Base-by-base conservation (phyloP, 2,113 vertebrate genomes). In the Xiphophorus couchianus region DNA sequence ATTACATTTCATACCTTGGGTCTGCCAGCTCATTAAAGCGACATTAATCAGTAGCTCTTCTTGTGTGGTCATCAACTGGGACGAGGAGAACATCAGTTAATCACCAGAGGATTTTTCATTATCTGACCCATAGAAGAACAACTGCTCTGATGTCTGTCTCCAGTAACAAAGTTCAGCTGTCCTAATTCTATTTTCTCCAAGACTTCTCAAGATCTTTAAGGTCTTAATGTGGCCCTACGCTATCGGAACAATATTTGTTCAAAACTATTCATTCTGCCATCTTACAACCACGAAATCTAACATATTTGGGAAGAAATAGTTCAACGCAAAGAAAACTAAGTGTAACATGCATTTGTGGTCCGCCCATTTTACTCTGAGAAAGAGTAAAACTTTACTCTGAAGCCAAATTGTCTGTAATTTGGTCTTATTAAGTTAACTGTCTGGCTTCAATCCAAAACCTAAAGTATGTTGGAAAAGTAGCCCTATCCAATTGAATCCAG, bases 21-120 rank as follows among this genome's bases (percentile, higher is more conserved):
- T 81, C 74, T n/a, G 13, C 54, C 27, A 73, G 77, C 27, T 72
- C 76, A 81, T 84, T 80, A 86, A 80, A 51, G 13, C 35, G 12
- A 66, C 58, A 30, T 29, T 48, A 27, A 69, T 58, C 72, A 30
- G 14, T 14, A 30, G 58, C n/a, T 15, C 58, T 39, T 51, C 60
- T 42, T 29, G 67, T 69, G 62, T 35, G 78, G 48, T 37, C n/a
- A 25, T 71, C 65, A 66, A 39, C 3, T 27, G 10, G 27, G n/a
- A 67, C 27, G 44, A 29, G 51, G 19, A 68, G 15, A 48, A 29
- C n/a, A 48, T 68, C 15, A 33, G 1, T 30, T 33, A 69, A 68
- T 68, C 15, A 33, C 48, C 68, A 44, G 19, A 63, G 3, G 10
- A 72, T 13, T 27, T 29, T 30, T 17, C 30, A 29, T 15, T 62